Conservation (phyloP, 2,113 vertebrate species). For the Microcebus ravelobensis region DNA sequence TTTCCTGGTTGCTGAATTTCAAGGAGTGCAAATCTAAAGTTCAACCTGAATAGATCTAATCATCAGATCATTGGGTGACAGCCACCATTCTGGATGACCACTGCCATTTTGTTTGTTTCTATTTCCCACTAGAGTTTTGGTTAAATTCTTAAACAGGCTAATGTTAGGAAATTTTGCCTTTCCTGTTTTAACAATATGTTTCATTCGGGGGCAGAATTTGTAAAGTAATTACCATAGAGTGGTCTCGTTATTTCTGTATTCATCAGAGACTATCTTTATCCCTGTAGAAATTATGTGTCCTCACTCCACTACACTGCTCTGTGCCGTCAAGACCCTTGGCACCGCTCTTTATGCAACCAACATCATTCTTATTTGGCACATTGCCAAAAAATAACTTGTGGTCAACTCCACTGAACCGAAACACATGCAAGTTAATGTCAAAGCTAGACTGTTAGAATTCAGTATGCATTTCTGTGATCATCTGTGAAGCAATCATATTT, state of each 20-base stretch:
- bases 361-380: background rate
- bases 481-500: background rate
- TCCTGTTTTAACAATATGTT: background rate
- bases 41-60: background rate
- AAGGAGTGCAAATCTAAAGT: constrained; percentile 10
- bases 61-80: background rate
- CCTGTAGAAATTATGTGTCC: background rate
- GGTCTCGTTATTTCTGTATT: background rate
- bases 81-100: background rate
- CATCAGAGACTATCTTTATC: background rate
- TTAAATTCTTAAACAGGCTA: background rate
- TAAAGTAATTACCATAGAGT: background rate
- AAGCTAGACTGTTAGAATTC: background rate
- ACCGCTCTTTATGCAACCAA: background rate
- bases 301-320: background rate
- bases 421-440: constrained; percentile 1
- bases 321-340: background rate
- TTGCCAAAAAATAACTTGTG: background rate
- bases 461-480: background rate
- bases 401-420: constrained; percentile 20
- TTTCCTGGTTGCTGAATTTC: constrained; percentile 7
- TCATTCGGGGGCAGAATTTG: background rate
- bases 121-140: background rate
- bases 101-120: background rate
- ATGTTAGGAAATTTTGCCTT: background rate